phyloP scores from a whole-genome alignment of 1,140 invertebrate genomes.

The Musca vetustissima region DNA sequence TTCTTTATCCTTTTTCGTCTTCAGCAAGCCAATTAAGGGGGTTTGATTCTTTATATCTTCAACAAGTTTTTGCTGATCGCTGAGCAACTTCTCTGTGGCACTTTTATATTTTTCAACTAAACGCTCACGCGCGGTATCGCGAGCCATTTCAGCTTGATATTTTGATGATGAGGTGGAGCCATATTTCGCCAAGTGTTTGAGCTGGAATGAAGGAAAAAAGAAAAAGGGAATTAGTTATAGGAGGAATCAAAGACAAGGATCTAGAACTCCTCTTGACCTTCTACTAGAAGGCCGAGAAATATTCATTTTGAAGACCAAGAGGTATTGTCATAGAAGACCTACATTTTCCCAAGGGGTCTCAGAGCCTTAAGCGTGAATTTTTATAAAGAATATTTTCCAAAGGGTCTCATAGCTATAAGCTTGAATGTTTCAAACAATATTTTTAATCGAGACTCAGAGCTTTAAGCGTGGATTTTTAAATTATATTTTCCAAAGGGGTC shows the following conservation, averaged over 20 bases:
- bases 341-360: too few relatives aligned
- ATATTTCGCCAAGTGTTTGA: conserved; percentile 27
- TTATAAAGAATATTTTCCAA: too few relatives aligned
- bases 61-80: conserved; percentile 60
- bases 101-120: conserved; percentile 61
- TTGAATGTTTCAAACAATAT: too few relatives aligned
- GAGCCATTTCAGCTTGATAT: conserved; percentile 11
- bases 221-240: conserved; percentile 2
- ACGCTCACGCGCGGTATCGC: conserved; percentile 46
- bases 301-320: conserved; percentile 32
- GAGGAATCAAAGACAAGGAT: too few relatives aligned
- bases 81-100: conserved; percentile 60
- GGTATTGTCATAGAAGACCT: too few relatives aligned
- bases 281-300: conserved; percentile 30
- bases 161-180: conserved; percentile 1
- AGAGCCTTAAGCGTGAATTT: too few relatives aligned
- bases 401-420: too few relatives aligned
- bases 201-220: conserved; percentile 1
- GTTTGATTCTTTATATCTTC: conserved; percentile 61
- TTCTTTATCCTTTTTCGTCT: conserved; percentile 32
- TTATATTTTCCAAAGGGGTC: too few relatives aligned
- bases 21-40: conserved; percentile 43
- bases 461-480: too few relatives aligned
- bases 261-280: too few relatives aligned
- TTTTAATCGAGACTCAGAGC: too few relatives aligned